These are phyloP conservation scores for Hypercompe scribonia DNA, from an alignment of 2,888 invertebrate genomes.

Conservation along the genomic window DNA sequence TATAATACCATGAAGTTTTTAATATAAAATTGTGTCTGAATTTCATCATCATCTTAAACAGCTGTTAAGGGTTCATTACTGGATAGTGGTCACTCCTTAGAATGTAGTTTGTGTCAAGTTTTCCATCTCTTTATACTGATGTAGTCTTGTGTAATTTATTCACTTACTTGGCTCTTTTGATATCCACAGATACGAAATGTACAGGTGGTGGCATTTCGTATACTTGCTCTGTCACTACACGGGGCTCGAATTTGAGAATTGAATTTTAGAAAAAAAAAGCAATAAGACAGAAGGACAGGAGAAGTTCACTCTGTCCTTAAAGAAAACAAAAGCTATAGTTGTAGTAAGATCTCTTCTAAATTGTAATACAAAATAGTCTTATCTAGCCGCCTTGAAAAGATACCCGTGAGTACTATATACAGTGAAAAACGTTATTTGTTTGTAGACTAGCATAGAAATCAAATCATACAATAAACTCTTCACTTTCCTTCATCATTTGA, in stretches of 20 bases:
- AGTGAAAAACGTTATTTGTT: neutral
- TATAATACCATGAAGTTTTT: neutral
- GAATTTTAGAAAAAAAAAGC: neutral
- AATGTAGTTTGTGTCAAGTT: too few species aligned
- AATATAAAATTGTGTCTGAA: neutral
- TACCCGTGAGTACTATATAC: too few species aligned
- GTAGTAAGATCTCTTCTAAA: neutral
- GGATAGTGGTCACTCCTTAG: too few species aligned
- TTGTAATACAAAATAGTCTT: neutral
- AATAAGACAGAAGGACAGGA: neutral
- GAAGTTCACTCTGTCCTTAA: too few species aligned
- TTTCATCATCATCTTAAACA: neutral
- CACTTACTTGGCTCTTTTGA: too few species aligned
- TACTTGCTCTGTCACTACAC: too few species aligned
- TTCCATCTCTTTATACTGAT: too few species aligned
- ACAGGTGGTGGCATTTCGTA: too few species aligned
- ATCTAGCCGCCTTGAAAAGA: too few species aligned
- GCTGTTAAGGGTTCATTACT: too few species aligned
- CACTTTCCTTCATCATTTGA: neutral
- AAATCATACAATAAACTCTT: neutral
- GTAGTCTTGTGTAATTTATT: too few species aligned
- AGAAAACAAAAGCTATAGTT: neutral
- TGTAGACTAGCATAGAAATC: neutral
- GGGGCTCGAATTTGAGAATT: neutral
- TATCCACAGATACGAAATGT: too few species aligned